Base-by-base conservation (phyloP, 2,888 invertebrate species). In the Acleris holmiana region DNA sequence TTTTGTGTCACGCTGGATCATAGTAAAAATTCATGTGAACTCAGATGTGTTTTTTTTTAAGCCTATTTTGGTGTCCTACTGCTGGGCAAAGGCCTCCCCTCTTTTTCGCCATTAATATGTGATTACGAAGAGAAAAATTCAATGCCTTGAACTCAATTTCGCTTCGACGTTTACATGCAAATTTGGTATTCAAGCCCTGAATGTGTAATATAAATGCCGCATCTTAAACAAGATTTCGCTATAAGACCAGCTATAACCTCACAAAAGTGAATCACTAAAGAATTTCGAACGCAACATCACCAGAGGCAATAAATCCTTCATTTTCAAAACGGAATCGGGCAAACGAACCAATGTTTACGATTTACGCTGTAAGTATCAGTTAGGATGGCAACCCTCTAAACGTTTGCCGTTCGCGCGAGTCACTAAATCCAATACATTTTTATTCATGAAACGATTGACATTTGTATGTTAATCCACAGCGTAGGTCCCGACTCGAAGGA, bases 361-460 rank as follows among this genome's bases (percentile, higher is more conserved):
- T 86, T 83, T 85, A 85, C 84, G 80, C 83, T 78, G 85, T 85
- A 83, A 81, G 80, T n/a, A n/a, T 4, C 83, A 77, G 80, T 82
- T 80, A 72, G 80, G 82, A 78, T 75, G 78, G 79, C 81, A 83
- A 78, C 82, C 77, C 80, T 76, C 79, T 79, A 83, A 83, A 76
- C 79, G 79, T 77, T 78, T 73, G 72, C 74, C 83, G 78, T 83
- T 83, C 83, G 85, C 86, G 84, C 86, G 83, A 88, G 81, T 89
- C 89, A 89, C 90, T 89, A 91, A 91, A 92, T 90, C 91, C 91
- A 91, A 92, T 92, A 91, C 91, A 92, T 91, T 92, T 91, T 91
- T 91, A 92, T 92, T 91, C 91, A 92, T 91, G 91, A 88, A 91
- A 90, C 91, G 89, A 92, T 91, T 91, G 91, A 91, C 92, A 89